Conservation (phyloP, 37 sponge, comb jelly and placozoan species). For the Haliclona indistincta region DNA sequence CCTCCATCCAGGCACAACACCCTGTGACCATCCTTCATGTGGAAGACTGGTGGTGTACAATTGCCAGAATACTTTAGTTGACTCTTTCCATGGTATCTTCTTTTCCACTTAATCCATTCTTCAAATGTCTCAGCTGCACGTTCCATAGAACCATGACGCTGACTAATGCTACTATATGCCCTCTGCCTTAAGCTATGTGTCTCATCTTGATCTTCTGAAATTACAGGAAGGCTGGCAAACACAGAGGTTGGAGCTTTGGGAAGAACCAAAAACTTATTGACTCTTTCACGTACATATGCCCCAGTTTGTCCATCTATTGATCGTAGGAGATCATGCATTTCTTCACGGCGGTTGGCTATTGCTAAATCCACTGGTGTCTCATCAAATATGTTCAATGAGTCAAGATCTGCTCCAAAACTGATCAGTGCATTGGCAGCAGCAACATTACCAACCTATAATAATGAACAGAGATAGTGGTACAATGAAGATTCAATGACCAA, state of each 20-base stretch:
- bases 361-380: slow-evolving; percentile 33
- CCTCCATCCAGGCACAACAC: slow-evolving; percentile 44
- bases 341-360: not conserved
- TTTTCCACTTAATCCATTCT: not conserved
- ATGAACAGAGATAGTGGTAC: not conserved
- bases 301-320: not conserved
- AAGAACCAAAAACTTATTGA: no score
- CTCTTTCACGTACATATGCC: not conserved
- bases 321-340: not conserved
- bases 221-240: not conserved
- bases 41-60: slow-evolving; percentile 7
- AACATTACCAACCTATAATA: slow-evolving; percentile 20
- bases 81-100: not conserved
- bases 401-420: slow-evolving; percentile 20
- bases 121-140: not conserved
- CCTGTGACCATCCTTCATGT: slow-evolving; percentile 38
- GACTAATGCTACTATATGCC: no score
- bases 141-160: no score
- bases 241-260: not conserved
- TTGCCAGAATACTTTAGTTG: not conserved
- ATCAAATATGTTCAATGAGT: not conserved
- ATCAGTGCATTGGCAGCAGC: slow-evolving; percentile 11
- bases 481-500: not conserved
- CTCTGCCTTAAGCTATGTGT: no score
- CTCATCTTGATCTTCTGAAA: no score